Conservation (phyloP, 2,113 vertebrate species). For the Procavia capensis region DNA sequence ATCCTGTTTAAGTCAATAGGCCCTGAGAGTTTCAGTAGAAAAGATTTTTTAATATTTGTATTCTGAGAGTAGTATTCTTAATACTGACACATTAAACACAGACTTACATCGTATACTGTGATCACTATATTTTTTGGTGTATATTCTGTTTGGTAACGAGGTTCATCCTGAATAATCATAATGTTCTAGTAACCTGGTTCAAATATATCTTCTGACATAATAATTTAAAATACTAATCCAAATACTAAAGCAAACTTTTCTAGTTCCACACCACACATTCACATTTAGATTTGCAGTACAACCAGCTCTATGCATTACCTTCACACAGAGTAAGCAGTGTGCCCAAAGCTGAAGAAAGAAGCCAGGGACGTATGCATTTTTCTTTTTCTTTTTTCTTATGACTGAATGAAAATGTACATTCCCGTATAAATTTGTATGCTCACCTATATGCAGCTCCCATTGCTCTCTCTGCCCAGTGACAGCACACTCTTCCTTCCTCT, state of each 20-base stretch:
- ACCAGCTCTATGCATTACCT: not conserved
- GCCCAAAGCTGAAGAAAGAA: not conserved
- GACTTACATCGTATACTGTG: not conserved
- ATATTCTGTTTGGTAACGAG: not conserved
- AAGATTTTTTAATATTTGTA: not conserved
- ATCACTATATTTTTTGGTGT: not conserved
- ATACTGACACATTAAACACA: not conserved
- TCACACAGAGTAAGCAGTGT: not conserved
- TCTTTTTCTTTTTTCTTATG: too few relatives aligned
- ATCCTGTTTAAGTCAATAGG: not conserved
- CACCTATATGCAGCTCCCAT: too few relatives aligned
- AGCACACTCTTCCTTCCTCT: too few relatives aligned
- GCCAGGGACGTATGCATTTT: not conserved
- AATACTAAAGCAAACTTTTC: not conserved
- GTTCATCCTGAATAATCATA: not conserved
- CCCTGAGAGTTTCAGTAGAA: not conserved
- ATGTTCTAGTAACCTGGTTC: not conserved
- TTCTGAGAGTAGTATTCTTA: not conserved
- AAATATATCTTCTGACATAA: not conserved
- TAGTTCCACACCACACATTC: not conserved
- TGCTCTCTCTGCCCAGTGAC: too few relatives aligned
- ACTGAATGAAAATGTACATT: too few relatives aligned
- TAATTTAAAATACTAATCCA: not conserved
- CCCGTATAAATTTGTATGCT: too few relatives aligned
- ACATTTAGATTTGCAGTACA: not conserved